Evolutionary conservation across 1,140 invertebrate genomes (phyloP), one percentile per base, ranked within the genome.

Genomic region (Drosophila lini): DNA sequence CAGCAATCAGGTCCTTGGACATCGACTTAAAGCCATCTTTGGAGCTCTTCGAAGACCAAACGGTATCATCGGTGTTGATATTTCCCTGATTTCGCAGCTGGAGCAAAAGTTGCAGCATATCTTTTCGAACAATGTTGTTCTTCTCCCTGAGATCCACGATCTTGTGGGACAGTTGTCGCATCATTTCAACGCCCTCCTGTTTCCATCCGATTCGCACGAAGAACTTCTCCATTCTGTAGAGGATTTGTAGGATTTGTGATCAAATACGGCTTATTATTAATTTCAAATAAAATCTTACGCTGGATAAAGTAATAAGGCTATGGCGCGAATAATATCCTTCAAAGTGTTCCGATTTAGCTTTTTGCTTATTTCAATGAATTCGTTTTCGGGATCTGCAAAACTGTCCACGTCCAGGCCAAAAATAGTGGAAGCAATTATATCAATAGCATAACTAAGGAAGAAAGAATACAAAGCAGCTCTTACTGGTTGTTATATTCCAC

Each of bases 101-200:
- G 41, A 94, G 85, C n/a, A 95, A 59, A 5, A 94, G 74, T 60
- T 95, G 93, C 59, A 95, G 74, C 55, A 94, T 93, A 82, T 95
- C 94, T 41, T 93, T 93, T 38, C 94, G 86, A 1, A 77, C 80
- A 2, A 94, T 65, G 31, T 93, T 92, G 50, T 93, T 91, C 7
- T 93, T 70, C 67, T 93, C 93, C 13, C 94, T 80, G 36, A 93
- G 93, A 11, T 93, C 82, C 8, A 94, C 91, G 0, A 93, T 93
- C 28, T 94, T 92, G 64, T 93, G 86, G 1, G 95, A 93, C 8
- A 94, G 81, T 16, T 74, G 16, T 1, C 70, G 80, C 79, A 86
- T 77, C 1, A 53, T 47, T 31, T 59, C 57, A 0, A 6, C 6
- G 7, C 62, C 80, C 52, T 79, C 67, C 16, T 56, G 28, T 22